A percentile compares a stretch with the other conserved stretches of the same genome.
These are phyloP conservation scores for Sebastiscus albofasciatus DNA, from an alignment of 2,797 vertebrate genomes.

Conservation along the genomic window DNA sequence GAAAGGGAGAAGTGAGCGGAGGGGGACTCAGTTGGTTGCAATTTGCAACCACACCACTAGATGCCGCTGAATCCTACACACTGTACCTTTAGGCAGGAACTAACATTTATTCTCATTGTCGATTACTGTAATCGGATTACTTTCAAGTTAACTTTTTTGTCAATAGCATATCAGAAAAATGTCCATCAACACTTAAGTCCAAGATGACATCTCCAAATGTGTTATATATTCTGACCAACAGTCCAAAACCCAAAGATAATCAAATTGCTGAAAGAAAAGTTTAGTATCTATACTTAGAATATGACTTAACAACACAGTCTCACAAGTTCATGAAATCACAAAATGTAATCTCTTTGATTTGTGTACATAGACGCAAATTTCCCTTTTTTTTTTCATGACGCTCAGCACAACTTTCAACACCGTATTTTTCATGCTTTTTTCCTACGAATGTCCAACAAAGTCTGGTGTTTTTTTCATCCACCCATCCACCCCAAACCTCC, in stretches of 20 bases:
- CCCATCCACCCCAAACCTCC: too few relatives aligned
- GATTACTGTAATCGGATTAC: not conserved
- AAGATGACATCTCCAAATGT: not conserved
- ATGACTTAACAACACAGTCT: not conserved
- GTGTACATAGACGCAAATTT: too few relatives aligned
- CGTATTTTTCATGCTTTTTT: too few relatives aligned
- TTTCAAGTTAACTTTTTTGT: not conserved
- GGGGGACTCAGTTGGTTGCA: too few relatives aligned
- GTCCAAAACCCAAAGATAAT: not conserved
- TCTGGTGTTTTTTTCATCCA: too few relatives aligned
- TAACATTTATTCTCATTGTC: not conserved
- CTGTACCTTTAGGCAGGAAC: not conserved
- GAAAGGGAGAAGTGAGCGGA: fast-evolving
- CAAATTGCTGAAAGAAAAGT: not conserved
- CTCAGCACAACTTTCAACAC: too few relatives aligned
- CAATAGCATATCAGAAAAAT: not conserved
- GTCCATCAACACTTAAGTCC: not conserved
- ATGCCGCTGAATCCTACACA: too few relatives aligned
- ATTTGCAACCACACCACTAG: too few relatives aligned
- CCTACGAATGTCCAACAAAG: too few relatives aligned
- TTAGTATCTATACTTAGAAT: not conserved
- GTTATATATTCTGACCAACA: not conserved
- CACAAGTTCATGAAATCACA: too few relatives aligned
- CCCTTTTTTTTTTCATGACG: too few relatives aligned
- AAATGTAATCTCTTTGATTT: too few relatives aligned